Evolutionary conservation across 2,888 invertebrate species (phyloP).

Genomic region (Leptarthrus brevirostris): DNA sequence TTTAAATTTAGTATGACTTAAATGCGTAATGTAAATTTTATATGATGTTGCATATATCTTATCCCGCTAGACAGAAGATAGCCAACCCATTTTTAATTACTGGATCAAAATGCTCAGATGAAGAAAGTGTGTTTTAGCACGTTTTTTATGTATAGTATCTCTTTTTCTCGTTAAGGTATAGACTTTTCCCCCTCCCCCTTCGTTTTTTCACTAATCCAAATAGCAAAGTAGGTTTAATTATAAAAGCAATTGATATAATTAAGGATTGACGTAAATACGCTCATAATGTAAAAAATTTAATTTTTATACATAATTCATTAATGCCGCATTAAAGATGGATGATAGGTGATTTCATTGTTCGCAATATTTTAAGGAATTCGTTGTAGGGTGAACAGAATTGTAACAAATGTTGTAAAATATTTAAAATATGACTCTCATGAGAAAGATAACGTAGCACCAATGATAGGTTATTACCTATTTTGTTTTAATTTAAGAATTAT

Average conservation of each 20-base stretch:
- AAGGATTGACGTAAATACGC: slow-evolving; percentile 15
- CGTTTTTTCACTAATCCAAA: slow-evolving; percentile 4
- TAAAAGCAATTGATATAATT: slow-evolving; percentile 29
- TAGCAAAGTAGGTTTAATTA: slow-evolving; percentile 3
- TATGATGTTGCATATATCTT: neutral
- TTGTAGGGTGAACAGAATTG: slow-evolving; percentile 1
- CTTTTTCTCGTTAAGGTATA: slow-evolving; percentile 18
- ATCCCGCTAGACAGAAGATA: slow-evolving; percentile 12
- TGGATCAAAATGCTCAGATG: slow-evolving; percentile 30
- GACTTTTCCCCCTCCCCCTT: too few relatives aligned
- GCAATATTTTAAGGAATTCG: neutral
- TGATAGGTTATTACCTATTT: slow-evolving; percentile 26
- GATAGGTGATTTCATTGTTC: neutral
- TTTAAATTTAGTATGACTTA: neutral
- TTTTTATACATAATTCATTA: slow-evolving; percentile 25
- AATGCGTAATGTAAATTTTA: neutral
- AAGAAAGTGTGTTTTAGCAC: slow-evolving; percentile 46
- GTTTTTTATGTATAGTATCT: slow-evolving; percentile 34
- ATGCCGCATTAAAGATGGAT: neutral
- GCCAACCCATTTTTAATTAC: neutral
- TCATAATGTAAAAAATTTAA: slow-evolving; percentile 6
- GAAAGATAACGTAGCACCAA: slow-evolving; percentile 40
- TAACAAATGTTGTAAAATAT: slow-evolving; percentile 29
- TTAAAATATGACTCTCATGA: slow-evolving; percentile 19
- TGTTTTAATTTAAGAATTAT: slow-evolving; percentile 32